Evolutionary conservation across 1,140 invertebrate species (phyloP), one percentile per base, ranked within the genome.

Genomic region (Saccostrea glomerata): DNA sequence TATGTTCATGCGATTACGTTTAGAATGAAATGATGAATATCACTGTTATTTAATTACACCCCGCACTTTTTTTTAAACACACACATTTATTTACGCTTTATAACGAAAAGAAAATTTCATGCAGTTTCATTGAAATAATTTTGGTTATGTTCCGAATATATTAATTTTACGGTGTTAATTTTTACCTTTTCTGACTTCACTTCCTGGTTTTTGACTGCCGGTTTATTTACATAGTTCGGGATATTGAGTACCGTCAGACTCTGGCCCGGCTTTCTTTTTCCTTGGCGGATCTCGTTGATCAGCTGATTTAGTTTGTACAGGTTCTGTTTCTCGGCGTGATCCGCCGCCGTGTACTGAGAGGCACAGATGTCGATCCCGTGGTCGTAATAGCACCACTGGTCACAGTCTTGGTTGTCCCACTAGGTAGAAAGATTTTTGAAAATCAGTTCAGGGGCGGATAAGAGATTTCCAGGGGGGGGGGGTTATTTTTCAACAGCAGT

Each of bases 381-480:
- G 36, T 91, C 87, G 54, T 82, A 87, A 82, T 89, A 89, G 82
- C 92, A 92, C 92, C 92, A 92, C 55, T 89, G 88, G 63, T 92
- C 91, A 89, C 91, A 92, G 6, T 86, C 84, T 55, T 90, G 58
- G 12, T 87, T 82, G 84, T 85, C 63, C 58, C 85, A 89, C 91
- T 92, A 82, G 30, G 30, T 36, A 36, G n/a, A 89, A 58, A 82
- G n/a, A 15, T 6, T 54, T 25, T 40, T 5, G 56, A 56, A 56
- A 56, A 20, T 23, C 15, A 13, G 20, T n/a, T 25, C 5, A 86
- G 6, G n/a, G 70, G 30, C 2, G 30, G 30, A 36, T 36, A 0
- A 36, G 30, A 36, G 30, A 36, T 36, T 36, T 2, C 30, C 1
- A 2, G 30, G 30, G 30, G 0, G 30, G 30, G 30, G 30, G 30